A percentile compares a stretch with the other conserved stretches of the same genome.
phyloP scores from a whole-genome alignment of 2,797 vertebrate species.

The Labroides dimidiatus region DNA sequence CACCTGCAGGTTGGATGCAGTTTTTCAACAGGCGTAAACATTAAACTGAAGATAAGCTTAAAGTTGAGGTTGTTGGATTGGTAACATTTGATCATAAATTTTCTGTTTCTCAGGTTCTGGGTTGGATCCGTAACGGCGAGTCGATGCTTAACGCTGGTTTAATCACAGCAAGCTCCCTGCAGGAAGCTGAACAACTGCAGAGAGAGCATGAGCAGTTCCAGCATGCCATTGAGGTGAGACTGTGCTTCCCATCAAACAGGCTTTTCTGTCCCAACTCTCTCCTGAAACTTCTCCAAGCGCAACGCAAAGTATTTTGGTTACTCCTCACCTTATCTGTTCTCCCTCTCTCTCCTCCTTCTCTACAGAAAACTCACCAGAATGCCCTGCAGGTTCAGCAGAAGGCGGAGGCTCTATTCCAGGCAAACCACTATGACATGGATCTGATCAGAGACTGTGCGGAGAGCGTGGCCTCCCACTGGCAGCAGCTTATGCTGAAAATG shows the following conservation, averaged over 20 bases:
- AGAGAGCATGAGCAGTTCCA: constrained; percentile 98
- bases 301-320: background rate
- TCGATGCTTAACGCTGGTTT: constrained; percentile 98
- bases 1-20: constrained; percentile 29
- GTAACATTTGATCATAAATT: background rate
- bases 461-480: constrained; percentile 95
- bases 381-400: constrained; percentile 99
- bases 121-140: constrained; percentile 98
- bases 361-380: constrained; percentile 92
- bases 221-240: constrained; percentile 95
- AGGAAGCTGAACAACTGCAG: constrained; percentile 97
- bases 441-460: constrained; percentile 98
- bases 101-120: constrained; percentile 87
- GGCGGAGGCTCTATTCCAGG: constrained; percentile 95
- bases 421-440: constrained; percentile 98
- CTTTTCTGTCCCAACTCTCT: background rate
- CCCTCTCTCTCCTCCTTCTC: background rate
- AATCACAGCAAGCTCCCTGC: constrained; percentile 97
- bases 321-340: background rate
- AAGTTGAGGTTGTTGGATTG: background rate
- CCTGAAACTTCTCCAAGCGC: background rate
- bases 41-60: background rate
- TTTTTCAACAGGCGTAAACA: background rate
- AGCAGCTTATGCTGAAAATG: constrained; percentile 99
- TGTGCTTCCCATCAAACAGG: background rate